Evolutionary conservation across 2,888 invertebrate species (phyloP).

Genomic region (Teleogryllus oceanicus): DNA sequence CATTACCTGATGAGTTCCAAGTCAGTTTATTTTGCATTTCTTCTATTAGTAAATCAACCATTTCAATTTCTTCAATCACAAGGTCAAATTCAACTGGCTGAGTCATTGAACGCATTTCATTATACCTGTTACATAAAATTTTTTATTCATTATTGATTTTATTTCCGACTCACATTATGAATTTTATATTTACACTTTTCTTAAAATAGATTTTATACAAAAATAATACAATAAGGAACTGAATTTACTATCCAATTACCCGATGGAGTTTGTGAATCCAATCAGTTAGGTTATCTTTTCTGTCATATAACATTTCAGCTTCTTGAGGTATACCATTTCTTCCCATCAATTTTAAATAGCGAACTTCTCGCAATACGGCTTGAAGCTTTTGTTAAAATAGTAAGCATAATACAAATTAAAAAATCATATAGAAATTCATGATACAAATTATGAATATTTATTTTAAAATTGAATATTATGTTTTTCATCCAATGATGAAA

Average conservation of each 20-base stretch:
- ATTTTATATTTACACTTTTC: too few relatives aligned
- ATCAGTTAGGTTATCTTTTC: neutral
- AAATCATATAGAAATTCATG: neutral
- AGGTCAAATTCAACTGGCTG: conserved; percentile 74
- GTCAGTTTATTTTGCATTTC: conserved; percentile 66
- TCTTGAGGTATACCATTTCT: conserved; percentile 56
- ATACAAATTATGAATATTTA: neutral
- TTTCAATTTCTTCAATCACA: conserved; percentile 68
- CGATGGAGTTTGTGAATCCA: conserved; percentile 45
- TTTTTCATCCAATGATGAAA: too few relatives aligned
- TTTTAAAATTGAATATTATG: neutral
- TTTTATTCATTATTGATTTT: neutral
- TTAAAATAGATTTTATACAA: too few relatives aligned
- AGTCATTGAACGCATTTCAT: conserved; percentile 69
- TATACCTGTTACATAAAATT: conserved; percentile 60
- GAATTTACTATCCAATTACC: conserved; percentile 43
- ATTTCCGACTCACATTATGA: neutral
- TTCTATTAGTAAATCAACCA: conserved; percentile 68
- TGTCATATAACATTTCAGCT: conserved; percentile 5
- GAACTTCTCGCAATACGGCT: conserved; percentile 73
- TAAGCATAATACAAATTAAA: neutral
- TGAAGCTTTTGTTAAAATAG: conserved; percentile 54
- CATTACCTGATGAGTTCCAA: conserved; percentile 78
- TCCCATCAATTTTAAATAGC: conserved; percentile 68
- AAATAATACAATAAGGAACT: neutral